phyloP scores from a whole-genome alignment of 1,140 invertebrate species.

The Macrosteles quadrilineatus region DNA sequence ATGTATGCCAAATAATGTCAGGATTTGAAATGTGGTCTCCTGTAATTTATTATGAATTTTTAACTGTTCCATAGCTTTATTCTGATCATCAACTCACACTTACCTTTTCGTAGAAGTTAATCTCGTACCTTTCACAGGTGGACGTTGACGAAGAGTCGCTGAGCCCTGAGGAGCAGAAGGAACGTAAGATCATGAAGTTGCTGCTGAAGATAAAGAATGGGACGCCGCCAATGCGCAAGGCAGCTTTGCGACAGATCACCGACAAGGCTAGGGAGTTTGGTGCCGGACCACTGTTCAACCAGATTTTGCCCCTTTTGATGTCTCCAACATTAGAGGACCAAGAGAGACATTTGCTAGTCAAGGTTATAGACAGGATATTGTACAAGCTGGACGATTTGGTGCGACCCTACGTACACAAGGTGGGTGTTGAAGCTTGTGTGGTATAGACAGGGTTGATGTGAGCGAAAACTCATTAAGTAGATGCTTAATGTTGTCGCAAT shows the following conservation, averaged over 20 bases:
- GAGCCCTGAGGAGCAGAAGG: constrained; percentile 96
- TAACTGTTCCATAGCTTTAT: too few species aligned
- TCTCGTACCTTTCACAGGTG: constrained; percentile 60
- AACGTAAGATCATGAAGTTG: constrained; percentile 99
- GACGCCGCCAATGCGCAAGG: constrained; percentile 98
- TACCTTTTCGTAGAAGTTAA: too few species aligned
- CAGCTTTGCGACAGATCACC: constrained; percentile 95
- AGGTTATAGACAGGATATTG: constrained; percentile 98
- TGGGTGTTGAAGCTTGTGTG: too few species aligned
- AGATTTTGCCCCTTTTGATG: constrained; percentile 98
- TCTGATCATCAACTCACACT: too few species aligned
- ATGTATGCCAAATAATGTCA: too few species aligned
- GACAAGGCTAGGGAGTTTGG: constrained; percentile 99
- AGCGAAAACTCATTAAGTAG: too few species aligned
- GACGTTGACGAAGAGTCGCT: constrained; percentile 97
- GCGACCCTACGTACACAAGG: constrained; percentile 98
- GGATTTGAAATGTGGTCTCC: too few species aligned
- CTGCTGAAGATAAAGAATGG: constrained; percentile 99
- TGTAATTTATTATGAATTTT: too few species aligned
- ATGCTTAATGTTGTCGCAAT: too few species aligned
- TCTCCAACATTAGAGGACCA: constrained; percentile 99
- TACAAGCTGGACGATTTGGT: constrained; percentile 99
- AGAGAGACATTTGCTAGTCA: constrained; percentile 98
- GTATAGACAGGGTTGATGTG: too few species aligned
- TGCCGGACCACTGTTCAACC: constrained; percentile 97